Evolutionary conservation across 1,140 invertebrate genomes (phyloP), one percentile per base, ranked within the genome.

Genomic region (Belonocnema kinseyi): DNA sequence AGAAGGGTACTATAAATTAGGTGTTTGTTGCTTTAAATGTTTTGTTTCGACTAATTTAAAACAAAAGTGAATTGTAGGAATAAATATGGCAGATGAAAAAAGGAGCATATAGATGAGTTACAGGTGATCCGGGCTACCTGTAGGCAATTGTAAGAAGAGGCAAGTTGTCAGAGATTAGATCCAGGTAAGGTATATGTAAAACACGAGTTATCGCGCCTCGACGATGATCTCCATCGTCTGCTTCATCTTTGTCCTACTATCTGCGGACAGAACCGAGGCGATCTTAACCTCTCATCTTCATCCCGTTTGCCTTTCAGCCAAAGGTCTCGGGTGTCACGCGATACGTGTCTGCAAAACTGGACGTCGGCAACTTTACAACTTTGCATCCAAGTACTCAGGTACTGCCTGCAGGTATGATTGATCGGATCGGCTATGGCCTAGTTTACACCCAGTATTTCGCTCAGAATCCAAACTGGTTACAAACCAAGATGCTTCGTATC

Each of bases 271-370:
- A 40, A 66, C 26, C 40, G 61, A 40, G 61, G 4, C 40, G 61
- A 66, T 66, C 61, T 66, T 21, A 66, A 66, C 13, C 61, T 16
- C 61, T 66, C 61, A 66, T 66, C 61, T 66, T 66, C 61, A 40
- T 66, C 26, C 16, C 33, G 26, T 66, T 66, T 66, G 61, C 61
- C 61, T 66, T 66, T 66, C 61, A 66, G 61, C 26, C 61, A 66
- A 40, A 66, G 61, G 61, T 66, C 61, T 66, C 26, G 40, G 33
- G 61, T 66, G 61, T 66, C 61, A 66, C 14, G 33, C 40, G 61
- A 66, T 66, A 66, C 61, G 21, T 66, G 61, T 66, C 61, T 40
- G 61, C 26, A n/a, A 66, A 66, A 66, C 61, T 66, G 61, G 61
- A 66, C 61, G 61, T n/a, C 61, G 61, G 61, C 61, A 66, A 66